Base-by-base conservation (phyloP, 53 echinoderm and acorn worm species). In the Echinarachnius parma region DNA sequence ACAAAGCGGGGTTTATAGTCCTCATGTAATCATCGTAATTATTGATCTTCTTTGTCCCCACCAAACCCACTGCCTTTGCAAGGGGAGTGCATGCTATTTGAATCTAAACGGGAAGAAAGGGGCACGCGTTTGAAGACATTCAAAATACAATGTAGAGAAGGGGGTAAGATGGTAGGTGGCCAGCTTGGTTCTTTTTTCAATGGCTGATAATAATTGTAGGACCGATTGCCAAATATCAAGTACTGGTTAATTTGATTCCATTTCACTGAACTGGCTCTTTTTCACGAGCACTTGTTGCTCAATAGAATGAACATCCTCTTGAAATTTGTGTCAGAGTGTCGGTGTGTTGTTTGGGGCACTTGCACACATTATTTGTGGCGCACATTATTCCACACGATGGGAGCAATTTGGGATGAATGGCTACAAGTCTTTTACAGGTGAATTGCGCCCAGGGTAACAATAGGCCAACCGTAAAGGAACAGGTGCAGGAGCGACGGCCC, bases 341-440 rank as follows among this genome's bases (percentile, higher is more conserved):
- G 39, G 7, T 7, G 7, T 9, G 39, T 7, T 39, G 46, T 64
- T 28, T 21, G 39, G 46, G 65, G 47, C 28, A 45, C 16, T 26
- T 39, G 39, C 7, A 13, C 39, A 39, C 13, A 13, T n/a, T 39
- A 62, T 19, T 36, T 23, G 36, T 35, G 62, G 62, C 4, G 22
- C 62, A 62, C 7, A 16, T 23, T 21, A 62, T 44, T n/a, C 45
- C 26, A 18, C 33, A 19, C n/a, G 16, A 65, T 26, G 65, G 39
- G 23, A 14, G 65, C 65, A 27, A 39, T n/a, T n/a, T n/a, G n/a
- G n/a, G n/a, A n/a, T n/a, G n/a, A n/a, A n/a, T n/a, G n/a, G n/a
- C n/a, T n/a, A n/a, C n/a, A n/a, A n/a, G n/a, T n/a, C 42, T 39
- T 13, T 9, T 68, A 68, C 68, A 68, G 68, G 68, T 68, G 68